phyloP scores from a whole-genome alignment of 2,797 vertebrate species.

The Melanotaenia maccullochi region DNA sequence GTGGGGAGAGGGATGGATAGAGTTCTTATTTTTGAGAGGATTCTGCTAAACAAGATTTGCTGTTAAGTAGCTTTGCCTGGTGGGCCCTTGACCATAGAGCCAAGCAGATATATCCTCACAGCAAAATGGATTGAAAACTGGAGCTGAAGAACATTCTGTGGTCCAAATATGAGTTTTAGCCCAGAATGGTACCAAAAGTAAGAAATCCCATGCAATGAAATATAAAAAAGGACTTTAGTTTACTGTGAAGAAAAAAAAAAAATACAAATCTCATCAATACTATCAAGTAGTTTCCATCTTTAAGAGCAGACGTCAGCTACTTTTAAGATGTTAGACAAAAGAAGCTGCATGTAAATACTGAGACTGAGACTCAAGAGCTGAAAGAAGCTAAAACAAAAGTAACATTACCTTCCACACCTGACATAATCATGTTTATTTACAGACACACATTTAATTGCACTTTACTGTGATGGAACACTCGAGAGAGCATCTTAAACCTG shows the following conservation, averaged over 20 bases:
- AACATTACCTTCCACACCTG: background rate
- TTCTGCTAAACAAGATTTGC: slow-evolving; percentile 80
- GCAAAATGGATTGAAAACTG: slow-evolving; percentile 55
- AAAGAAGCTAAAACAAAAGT: background rate
- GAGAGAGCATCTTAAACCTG: background rate
- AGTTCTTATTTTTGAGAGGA: slow-evolving; percentile 73
- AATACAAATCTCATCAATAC: background rate
- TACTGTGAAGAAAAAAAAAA: background rate
- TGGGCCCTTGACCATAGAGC: slow-evolving; percentile 68
- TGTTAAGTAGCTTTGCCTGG: slow-evolving; percentile 81
- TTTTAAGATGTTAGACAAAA: background rate
- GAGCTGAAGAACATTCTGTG: slow-evolving; percentile 41
- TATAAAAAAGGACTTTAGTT: slow-evolving; percentile 3
- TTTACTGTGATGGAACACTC: background rate
- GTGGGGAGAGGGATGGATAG: background rate
- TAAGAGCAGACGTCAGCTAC: background rate
- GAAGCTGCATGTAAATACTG: background rate
- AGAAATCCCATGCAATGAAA: slow-evolving; percentile 33
- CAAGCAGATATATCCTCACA: slow-evolving; percentile 53
- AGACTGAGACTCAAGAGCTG: too few species aligned
- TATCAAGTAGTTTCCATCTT: background rate
- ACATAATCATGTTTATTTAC: background rate
- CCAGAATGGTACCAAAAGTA: slow-evolving; percentile 20
- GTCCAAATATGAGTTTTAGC: slow-evolving; percentile 38
- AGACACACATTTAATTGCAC: background rate